Conservation (phyloP, 1,140 invertebrate species). For the Acyrthosiphon pisum region DNA sequence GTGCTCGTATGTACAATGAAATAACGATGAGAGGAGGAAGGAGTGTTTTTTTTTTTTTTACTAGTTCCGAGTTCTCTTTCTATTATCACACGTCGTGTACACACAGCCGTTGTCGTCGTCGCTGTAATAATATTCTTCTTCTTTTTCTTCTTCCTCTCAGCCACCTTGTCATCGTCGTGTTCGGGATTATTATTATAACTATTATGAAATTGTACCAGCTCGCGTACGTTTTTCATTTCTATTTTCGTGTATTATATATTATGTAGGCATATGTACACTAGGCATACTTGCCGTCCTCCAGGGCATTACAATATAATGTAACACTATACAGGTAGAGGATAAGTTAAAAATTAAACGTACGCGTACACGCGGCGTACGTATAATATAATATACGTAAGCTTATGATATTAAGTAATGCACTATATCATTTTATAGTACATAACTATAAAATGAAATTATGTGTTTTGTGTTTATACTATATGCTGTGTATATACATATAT, state of each 20-base stretch:
- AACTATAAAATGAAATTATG: neutral
- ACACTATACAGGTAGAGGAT: neutral
- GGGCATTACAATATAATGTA: neutral
- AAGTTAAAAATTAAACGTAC: neutral
- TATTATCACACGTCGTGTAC: constrained; percentile 5
- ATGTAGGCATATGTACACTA: neutral
- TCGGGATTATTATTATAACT: neutral
- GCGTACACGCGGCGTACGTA: neutral
- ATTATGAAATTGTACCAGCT: neutral
- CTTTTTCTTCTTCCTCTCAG: neutral
- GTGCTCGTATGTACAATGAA: constrained; percentile 7
- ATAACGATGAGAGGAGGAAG: constrained; percentile 1
- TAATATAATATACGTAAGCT: neutral
- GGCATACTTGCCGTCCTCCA: neutral
- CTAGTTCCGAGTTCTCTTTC: constrained; percentile 56
- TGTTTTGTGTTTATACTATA: neutral
- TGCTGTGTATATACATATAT: neutral
- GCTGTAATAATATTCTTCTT: neutral
- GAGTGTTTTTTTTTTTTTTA: constrained; percentile 17
- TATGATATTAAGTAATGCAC: neutral
- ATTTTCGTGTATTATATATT: neutral
- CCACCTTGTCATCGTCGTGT: neutral
- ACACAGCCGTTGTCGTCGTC: neutral
- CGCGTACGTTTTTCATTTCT: constrained; percentile 4
- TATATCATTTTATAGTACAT: neutral